A percentile compares a stretch with the other conserved stretches of the same genome.
Evolutionary conservation across 2,888 invertebrate species (phyloP).

Genomic region (Tetropium fuscum): DNA sequence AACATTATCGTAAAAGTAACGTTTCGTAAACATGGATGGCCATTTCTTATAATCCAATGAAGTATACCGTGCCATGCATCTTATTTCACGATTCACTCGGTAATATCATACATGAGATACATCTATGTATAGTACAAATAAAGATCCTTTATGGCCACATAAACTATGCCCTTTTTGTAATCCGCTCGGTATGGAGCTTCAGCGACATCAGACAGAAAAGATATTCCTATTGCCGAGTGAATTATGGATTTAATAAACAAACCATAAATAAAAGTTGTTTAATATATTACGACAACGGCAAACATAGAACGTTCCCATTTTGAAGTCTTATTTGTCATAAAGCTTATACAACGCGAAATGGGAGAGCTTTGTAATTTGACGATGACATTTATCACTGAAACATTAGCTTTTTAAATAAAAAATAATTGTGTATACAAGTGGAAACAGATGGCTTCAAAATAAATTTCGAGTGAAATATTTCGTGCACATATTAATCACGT

Average conservation of each 20-base stretch:
- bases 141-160: slow-evolving; percentile 18
- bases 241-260: slow-evolving; percentile 55
- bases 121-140: slow-evolving; percentile 2
- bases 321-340: slow-evolving; percentile 50
- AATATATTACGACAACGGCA: slow-evolving; percentile 49
- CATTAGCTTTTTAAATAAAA: slow-evolving; percentile 41
- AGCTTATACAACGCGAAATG: slow-evolving; percentile 34
- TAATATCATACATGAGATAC: background rate
- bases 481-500: slow-evolving; percentile 16
- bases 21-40: too few species aligned
- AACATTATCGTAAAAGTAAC: too few species aligned
- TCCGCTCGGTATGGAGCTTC: slow-evolving; percentile 10
- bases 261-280: slow-evolving; percentile 53
- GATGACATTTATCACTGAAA: slow-evolving; percentile 43
- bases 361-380: slow-evolving; percentile 40
- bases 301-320: slow-evolving; percentile 48
- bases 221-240: slow-evolving; percentile 48
- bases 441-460: slow-evolving; percentile 34
- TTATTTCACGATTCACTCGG: background rate
- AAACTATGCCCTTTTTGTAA: slow-evolving; percentile 23
- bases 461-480: slow-evolving; percentile 31
- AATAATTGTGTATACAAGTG: slow-evolving; percentile 40
- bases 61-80: too few species aligned
- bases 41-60: too few species aligned
- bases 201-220: slow-evolving; percentile 39